phyloP scores from a whole-genome alignment of 2,888 invertebrate species.

The Dione vanillae region DNA sequence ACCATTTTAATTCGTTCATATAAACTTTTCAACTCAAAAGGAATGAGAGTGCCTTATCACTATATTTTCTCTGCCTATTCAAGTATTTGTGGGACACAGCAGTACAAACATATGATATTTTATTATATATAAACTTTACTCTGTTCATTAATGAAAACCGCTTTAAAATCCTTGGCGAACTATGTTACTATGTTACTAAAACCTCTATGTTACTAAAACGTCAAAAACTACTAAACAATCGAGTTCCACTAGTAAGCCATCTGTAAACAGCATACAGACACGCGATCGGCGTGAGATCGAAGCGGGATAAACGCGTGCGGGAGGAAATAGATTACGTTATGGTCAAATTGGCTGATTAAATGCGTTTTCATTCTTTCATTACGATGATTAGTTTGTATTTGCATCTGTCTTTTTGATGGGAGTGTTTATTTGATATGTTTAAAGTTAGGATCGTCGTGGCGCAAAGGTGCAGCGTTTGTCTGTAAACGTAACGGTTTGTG shows the following conservation, averaged over 20 bases:
- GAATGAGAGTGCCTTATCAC: neutral
- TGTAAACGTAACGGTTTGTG: no score
- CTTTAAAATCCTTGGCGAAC: no score
- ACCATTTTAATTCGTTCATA: constrained; percentile 16
- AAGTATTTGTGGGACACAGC: no score
- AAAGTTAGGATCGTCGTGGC: no score
- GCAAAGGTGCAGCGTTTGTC: no score
- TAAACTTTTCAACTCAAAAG: neutral
- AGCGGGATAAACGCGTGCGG: constrained; percentile 60
- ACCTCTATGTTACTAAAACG: neutral
- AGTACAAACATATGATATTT: no score
- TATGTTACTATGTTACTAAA: no score
- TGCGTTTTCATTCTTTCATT: constrained; percentile 36
- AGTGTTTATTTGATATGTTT: neutral
- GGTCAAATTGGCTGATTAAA: constrained; percentile 39
- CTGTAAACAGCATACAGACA: constrained; percentile 51
- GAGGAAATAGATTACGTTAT: constrained; percentile 35
- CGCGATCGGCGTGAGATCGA: constrained; percentile 70
- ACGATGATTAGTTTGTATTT: constrained; percentile 32
- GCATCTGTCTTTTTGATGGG: constrained; percentile 19
- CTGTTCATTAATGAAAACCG: no score
- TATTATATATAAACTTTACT: no score
- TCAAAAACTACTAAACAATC: neutral
- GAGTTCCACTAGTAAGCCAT: constrained; percentile 26
- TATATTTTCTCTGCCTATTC: no score